Evolutionary conservation across 2,113 vertebrate genomes (phyloP), one percentile per base, ranked within the genome.

Genomic region (Uria lomvia): DNA sequence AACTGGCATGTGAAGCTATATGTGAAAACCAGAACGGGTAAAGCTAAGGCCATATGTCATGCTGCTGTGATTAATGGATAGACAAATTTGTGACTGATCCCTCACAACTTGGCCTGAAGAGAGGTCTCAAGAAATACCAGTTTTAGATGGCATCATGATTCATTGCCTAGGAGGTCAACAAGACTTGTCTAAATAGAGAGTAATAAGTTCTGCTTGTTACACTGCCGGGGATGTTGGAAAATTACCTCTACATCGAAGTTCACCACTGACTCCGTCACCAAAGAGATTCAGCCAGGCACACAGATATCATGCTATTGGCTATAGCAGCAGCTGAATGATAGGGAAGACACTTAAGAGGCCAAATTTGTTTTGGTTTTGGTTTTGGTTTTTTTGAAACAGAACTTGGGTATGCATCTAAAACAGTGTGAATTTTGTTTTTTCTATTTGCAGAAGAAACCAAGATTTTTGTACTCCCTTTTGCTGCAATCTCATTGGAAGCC

Each of bases 41-140:
- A n/a, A 90, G n/a, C 6, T 70, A 83, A 88, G 72, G 56, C 7
- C 7, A 8, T 43, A 26, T 2, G 4, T 34, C 65, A 40, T 34
- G 29, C 9, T 67, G 15, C 45, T 18, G 26, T n/a, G 15, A 79
- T 76, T 73, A 70, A 71, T 7, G 19, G 19, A 32, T 26, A 40
- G 36, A 68, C 53, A 74, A 76, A 65, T 9, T 5, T 88, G 49
- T 72, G 43, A 76, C 12, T 24, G 34, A 72, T 47, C 0, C 0
- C 21, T 83, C 40, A 65, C 30, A 79, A 8, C 4, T 10, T 45
- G 30, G 47, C 13, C 29, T 4, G 1, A 59, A 24, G 8, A 43
- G 5, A 0, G 0, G 0, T 40, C 82, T 67, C 55, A 49, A 17
- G 30, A 89, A 89, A 55, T 20, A 18, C 0, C 0, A 1, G 8